Conservation (phyloP, 1,140 invertebrate species). For the Drosophila kanapiae region DNA sequence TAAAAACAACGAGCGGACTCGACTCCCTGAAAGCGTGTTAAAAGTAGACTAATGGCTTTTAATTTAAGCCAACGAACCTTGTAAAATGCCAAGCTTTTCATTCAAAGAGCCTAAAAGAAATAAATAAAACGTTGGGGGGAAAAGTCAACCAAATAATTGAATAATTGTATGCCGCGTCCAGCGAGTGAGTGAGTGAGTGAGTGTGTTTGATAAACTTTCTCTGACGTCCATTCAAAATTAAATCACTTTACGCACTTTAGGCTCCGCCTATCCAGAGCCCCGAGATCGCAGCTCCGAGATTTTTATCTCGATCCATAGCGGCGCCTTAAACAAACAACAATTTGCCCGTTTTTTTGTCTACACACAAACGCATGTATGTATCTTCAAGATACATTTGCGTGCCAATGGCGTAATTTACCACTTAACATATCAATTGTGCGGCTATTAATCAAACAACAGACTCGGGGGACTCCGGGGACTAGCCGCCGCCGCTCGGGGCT, state of each 20-base stretch:
- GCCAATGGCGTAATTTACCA: constrained; percentile 83
- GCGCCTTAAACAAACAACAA: constrained; percentile 81
- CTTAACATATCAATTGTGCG: constrained; percentile 83
- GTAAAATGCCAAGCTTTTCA: constrained; percentile 27
- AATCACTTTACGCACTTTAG: constrained; percentile 70
- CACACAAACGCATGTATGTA: constrained; percentile 25
- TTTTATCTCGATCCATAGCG: constrained; percentile 61
- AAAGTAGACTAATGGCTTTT: constrained; percentile 75
- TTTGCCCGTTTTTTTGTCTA: constrained; percentile 36
- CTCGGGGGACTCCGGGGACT: constrained; percentile 10
- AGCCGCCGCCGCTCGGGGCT: constrained; percentile 9
- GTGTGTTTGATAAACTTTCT: constrained; percentile 49
- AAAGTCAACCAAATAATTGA: constrained; percentile 64
- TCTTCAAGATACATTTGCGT: constrained; percentile 74
- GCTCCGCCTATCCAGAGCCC: constrained; percentile 46
- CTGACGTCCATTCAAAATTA: constrained; percentile 69
- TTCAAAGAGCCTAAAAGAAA: not conserved
- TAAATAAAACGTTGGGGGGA: not conserved
- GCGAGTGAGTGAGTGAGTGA: constrained; percentile 21
- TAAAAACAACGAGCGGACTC: constrained; percentile 48
- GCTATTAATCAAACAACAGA: constrained; percentile 80
- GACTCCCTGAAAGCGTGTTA: constrained; percentile 63
- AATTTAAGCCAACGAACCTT: constrained; percentile 61
- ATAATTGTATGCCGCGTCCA: constrained; percentile 55
- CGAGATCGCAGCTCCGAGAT: constrained; percentile 26